These are phyloP conservation scores for Triplophysa bombifrons DNA, from an alignment of 2,797 vertebrate genomes.

Conservation along the genomic window DNA sequence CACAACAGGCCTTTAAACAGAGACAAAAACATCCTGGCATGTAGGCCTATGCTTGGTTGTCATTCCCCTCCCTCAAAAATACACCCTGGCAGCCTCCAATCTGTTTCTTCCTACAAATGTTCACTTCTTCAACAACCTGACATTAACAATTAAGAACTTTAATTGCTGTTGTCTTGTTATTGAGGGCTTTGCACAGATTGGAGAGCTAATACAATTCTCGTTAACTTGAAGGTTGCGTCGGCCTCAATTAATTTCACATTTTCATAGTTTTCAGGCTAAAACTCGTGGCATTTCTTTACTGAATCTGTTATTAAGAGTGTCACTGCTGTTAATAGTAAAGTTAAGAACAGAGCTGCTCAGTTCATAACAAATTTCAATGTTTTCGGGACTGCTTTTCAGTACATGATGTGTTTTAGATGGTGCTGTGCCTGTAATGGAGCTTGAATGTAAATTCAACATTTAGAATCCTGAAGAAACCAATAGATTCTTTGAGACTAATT, in stretches of 20 bases:
- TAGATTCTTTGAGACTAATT: no score
- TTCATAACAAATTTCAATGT: constrained; percentile 19
- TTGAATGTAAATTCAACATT: no score
- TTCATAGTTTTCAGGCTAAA: constrained; percentile 43
- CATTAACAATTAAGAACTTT: constrained; percentile 57
- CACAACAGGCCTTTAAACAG: constrained; percentile 14
- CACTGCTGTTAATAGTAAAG: constrained; percentile 34
- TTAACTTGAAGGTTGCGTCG: constrained; percentile 59
- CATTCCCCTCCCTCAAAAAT: constrained; percentile 23
- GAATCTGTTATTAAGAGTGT: constrained; percentile 41
- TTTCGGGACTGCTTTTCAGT: not conserved
- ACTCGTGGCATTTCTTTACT: constrained; percentile 49
- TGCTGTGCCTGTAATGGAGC: no score
- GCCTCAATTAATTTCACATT: constrained; percentile 58
- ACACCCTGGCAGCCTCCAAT: constrained; percentile 35
- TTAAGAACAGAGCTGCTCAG: constrained; percentile 18
- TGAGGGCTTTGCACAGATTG: constrained; percentile 51
- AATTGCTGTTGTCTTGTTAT: constrained; percentile 54
- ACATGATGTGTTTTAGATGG: no score
- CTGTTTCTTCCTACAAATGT: constrained; percentile 42
- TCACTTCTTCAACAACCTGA: constrained; percentile 46
- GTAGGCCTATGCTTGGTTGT: constrained; percentile 19
- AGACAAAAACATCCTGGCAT: constrained; percentile 35
- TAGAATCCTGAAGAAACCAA: no score
- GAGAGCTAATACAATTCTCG: constrained; percentile 54